phyloP scores from a whole-genome alignment of 2,888 invertebrate genomes.

The Lacanobia wlatinum region DNA sequence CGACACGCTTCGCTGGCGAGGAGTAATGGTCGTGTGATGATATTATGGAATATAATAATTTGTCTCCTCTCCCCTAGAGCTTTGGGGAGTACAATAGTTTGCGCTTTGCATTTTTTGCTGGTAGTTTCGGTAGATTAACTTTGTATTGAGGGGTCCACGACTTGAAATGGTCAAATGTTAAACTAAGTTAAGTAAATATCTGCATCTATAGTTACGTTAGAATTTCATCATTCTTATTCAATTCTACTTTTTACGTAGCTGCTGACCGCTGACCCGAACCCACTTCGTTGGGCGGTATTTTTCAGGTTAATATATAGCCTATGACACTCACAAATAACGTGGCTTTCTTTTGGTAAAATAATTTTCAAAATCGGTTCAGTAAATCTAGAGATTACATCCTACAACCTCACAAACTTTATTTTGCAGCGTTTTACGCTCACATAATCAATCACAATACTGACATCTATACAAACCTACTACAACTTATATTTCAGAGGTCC shows the following conservation, averaged over 20 bases:
- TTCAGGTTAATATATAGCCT: too few relatives aligned
- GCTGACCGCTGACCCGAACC: too few relatives aligned
- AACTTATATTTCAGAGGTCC: not conserved
- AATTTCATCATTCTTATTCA: not conserved
- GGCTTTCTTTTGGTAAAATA: too few relatives aligned
- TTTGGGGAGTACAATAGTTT: conserved; percentile 75
- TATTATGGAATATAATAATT: conserved; percentile 89
- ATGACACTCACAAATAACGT: too few relatives aligned
- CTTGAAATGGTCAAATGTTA: conserved; percentile 43
- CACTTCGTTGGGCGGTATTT: too few relatives aligned
- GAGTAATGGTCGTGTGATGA: conserved; percentile 88
- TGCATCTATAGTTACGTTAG: not conserved
- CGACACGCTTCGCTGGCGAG: conserved; percentile 83
- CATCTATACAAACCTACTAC: too few relatives aligned
- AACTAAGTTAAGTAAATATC: not conserved
- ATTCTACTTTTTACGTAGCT: not conserved
- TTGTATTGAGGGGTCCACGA: conserved; percentile 48
- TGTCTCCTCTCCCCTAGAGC: conserved; percentile 81
- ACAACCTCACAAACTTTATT: too few relatives aligned
- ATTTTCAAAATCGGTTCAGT: too few relatives aligned
- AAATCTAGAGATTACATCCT: too few relatives aligned
- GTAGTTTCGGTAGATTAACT: conserved; percentile 69
- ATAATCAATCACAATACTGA: not conserved
- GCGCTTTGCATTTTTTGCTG: conserved; percentile 73
- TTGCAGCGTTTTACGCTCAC: too few relatives aligned